Percentiles rank a stretch among this genome's conserved stretches.
Evolutionary conservation across 2,113 vertebrate genomes (phyloP).

Genomic region (Sapayoa aenigma): DNA sequence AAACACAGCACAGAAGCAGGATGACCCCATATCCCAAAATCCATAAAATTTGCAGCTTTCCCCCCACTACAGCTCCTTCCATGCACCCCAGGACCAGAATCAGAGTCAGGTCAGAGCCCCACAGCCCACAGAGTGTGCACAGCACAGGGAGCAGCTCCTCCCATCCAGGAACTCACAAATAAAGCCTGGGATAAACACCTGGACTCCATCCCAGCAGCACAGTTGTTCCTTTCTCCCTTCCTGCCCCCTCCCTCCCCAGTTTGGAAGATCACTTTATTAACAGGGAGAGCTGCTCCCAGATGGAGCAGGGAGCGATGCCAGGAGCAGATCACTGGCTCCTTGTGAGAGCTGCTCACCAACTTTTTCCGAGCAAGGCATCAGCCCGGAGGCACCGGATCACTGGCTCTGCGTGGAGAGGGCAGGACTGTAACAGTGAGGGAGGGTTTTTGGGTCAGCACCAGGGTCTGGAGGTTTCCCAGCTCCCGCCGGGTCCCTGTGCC

Average conservation of each 20-base stretch:
- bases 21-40: background rate
- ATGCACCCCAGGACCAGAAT: background rate
- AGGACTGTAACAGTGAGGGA: fast-evolving
- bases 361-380: background rate
- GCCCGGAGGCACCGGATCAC: background rate
- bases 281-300: background rate
- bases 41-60: fast-evolving
- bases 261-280: background rate
- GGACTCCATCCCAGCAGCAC: background rate
- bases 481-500: fast-evolving
- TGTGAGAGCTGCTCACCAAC: background rate
- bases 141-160: background rate
- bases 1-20: background rate
- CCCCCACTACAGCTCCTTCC: background rate
- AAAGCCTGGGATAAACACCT: slow-evolving; percentile 10
- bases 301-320: background rate
- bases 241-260: background rate
- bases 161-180: background rate
- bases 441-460: background rate
- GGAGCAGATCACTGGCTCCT: background rate
- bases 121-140: background rate
- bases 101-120: background rate
- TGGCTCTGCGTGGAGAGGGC: background rate
- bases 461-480: background rate
- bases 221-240: background rate